Conservation (phyloP, 2,888 invertebrate genomes). For the Cordilura impudica region DNA sequence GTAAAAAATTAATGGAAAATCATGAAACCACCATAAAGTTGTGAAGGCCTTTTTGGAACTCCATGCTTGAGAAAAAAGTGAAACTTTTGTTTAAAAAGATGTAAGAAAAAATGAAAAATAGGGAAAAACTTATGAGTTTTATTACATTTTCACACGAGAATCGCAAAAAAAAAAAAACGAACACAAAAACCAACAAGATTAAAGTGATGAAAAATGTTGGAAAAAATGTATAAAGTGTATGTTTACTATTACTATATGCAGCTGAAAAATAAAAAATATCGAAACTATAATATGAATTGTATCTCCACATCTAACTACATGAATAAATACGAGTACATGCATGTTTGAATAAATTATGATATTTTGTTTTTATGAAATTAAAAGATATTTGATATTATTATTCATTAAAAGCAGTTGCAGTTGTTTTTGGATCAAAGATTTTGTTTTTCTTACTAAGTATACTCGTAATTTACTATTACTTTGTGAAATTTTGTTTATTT, state of each 20-base stretch:
- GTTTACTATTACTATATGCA: background rate
- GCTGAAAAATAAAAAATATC: background rate
- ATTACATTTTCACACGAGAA: conserved; percentile 48
- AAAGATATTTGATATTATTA: background rate
- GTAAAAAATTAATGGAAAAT: background rate
- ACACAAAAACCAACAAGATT: conserved; percentile 6
- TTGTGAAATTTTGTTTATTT: conserved; percentile 21
- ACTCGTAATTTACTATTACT: too few species aligned
- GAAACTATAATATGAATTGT: background rate
- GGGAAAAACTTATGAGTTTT: conserved; percentile 37
- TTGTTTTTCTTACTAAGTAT: background rate
- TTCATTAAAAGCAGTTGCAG: background rate
- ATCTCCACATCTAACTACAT: background rate
- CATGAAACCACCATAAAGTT: conserved; percentile 13
- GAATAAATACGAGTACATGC: background rate
- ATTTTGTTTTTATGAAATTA: background rate
- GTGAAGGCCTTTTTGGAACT: conserved; percentile 25
- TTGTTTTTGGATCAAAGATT: background rate
- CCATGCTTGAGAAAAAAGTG: conserved; percentile 38
- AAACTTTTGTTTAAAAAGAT: conserved; percentile 44
- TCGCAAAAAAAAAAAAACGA: conserved; percentile 22
- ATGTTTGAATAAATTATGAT: background rate
- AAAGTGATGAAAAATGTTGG: background rate
- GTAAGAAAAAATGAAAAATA: conserved; percentile 5
- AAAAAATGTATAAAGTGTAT: conserved; percentile 10